Evolutionary conservation across 2,113 vertebrate species (phyloP), one percentile per base, ranked within the genome.

Genomic region (Bufo bufo): DNA sequence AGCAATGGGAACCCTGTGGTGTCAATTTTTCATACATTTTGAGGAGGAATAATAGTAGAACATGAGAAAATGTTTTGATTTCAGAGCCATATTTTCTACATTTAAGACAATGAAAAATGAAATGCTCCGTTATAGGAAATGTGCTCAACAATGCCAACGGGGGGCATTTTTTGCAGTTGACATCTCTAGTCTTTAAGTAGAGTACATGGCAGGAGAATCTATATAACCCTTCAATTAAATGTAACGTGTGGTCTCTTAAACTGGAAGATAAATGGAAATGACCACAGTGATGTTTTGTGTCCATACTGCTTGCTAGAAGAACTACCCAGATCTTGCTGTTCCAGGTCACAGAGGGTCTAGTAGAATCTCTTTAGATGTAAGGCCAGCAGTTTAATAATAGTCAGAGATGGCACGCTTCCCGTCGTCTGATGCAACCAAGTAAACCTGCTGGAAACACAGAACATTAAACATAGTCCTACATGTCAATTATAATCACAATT

Each of bases 311-410:
- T 2, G 16, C 71, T 47, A 49, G 43, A 47, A 74, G 7, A n/a
- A 77, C 33, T 77, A 5, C 45, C 33, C 59, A 6, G 13, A 17
- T 63, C 47, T 77, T 50, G 85, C 59, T 87, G 47, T 65, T 23
- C 23, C 77, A 69, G 59, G 54, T 87, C 59, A 86, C 11, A 45
- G 13, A 63, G 49, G 71, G 75, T 43, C 47, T 65, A 47, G 75
- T 14, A 79, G 33, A 79, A 50, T 50, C 47, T 86, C 61, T 72
- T 59, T 56, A 58, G 12, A 85, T 33, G 17, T 33, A 85, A 19
- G 56, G 47, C 47, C 59, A 84, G 66, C 50, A 84, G 65, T 71
- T 56, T 43, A 54, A 66, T 56, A 54, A 54, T 52, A 84, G 47
- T 56, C 50, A 6, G 17, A 47, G 71, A 47, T 74, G 33, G 16